Evolutionary conservation across 2,888 invertebrate species (phyloP).

Genomic region (Drosophila tanythrix): DNA sequence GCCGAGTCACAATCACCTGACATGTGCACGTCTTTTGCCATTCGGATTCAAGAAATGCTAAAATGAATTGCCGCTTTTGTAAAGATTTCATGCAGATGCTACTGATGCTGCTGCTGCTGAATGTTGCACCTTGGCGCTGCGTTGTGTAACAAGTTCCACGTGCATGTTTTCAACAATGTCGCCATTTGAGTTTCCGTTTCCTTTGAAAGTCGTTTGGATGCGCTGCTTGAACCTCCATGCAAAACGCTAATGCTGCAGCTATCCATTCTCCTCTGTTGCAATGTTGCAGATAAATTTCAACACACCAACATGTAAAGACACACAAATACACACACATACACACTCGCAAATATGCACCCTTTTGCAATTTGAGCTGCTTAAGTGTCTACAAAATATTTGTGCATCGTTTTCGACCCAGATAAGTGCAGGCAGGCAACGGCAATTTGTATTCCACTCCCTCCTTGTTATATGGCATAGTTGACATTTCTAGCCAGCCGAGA

Average conservation of each 20-base stretch:
- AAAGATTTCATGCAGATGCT: slow-evolving; percentile 71
- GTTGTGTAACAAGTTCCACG: slow-evolving; percentile 76
- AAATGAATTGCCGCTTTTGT: slow-evolving; percentile 80
- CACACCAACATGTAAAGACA: slow-evolving; percentile 7
- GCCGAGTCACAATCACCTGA: slow-evolving; percentile 60
- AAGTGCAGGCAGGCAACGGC: slow-evolving; percentile 37
- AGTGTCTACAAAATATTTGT: slow-evolving; percentile 65
- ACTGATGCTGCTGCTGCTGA: slow-evolving; percentile 29
- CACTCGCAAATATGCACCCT: slow-evolving; percentile 9
- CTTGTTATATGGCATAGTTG: slow-evolving; percentile 14
- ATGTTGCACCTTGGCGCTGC: slow-evolving; percentile 36
- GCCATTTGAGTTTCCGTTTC: slow-evolving; percentile 64
- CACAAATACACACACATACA: background rate
- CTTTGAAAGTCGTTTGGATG: slow-evolving; percentile 57
- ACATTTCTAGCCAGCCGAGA: slow-evolving; percentile 31
- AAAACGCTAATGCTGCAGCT: slow-evolving; percentile 52
- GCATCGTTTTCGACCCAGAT: slow-evolving; percentile 65
- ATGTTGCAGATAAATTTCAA: slow-evolving; percentile 62
- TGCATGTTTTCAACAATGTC: slow-evolving; percentile 79
- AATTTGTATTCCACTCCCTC: slow-evolving; percentile 5
- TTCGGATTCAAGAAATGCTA: slow-evolving; percentile 65
- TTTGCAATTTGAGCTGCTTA: slow-evolving; percentile 59
- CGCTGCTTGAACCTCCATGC: slow-evolving; percentile 45
- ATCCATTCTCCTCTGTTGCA: slow-evolving; percentile 29
- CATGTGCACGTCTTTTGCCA: slow-evolving; percentile 71